Conservation (phyloP, 1,140 invertebrate genomes). For the Lucilia cuprina region DNA sequence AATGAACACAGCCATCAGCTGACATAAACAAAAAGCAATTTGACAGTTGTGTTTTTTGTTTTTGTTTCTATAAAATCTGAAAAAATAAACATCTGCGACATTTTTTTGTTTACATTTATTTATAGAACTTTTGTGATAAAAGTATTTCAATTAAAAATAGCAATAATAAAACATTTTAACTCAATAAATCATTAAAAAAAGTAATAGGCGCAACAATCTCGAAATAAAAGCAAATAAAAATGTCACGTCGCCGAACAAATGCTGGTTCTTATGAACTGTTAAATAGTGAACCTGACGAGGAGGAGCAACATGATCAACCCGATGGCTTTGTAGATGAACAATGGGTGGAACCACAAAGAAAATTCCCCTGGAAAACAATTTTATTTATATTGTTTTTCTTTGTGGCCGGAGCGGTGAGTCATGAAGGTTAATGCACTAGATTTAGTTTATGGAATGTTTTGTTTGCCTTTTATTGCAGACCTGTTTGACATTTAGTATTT, state of each 20-base stretch:
- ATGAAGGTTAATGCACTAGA: not conserved
- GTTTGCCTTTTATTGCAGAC: not conserved
- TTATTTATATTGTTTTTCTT: slow-evolving; percentile 38
- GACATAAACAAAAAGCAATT: not conserved
- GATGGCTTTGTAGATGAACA: slow-evolving; percentile 36
- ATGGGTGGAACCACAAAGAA: slow-evolving; percentile 27
- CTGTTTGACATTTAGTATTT: slow-evolving; percentile 32
- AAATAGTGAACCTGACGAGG: not conserved
- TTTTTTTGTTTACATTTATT: not conserved
- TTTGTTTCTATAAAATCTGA: not conserved
- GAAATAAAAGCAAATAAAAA: not conserved
- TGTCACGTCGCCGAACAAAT: slow-evolving; percentile 32
- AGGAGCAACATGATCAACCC: not conserved
- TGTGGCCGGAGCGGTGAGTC: slow-evolving; percentile 38
- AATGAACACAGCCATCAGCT: not conserved
- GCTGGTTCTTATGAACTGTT: not conserved
- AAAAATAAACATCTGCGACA: not conserved
- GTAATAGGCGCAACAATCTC: not conserved
- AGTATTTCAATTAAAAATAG: not conserved
- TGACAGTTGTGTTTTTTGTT: not conserved
- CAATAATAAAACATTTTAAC: not conserved
- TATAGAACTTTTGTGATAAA: not conserved
- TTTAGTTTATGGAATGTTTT: not conserved
- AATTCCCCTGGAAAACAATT: slow-evolving; percentile 39
- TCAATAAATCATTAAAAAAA: not conserved